phyloP scores from a whole-genome alignment of 2,797 vertebrate genomes.

The Pipistrellus pipistrellus region DNA sequence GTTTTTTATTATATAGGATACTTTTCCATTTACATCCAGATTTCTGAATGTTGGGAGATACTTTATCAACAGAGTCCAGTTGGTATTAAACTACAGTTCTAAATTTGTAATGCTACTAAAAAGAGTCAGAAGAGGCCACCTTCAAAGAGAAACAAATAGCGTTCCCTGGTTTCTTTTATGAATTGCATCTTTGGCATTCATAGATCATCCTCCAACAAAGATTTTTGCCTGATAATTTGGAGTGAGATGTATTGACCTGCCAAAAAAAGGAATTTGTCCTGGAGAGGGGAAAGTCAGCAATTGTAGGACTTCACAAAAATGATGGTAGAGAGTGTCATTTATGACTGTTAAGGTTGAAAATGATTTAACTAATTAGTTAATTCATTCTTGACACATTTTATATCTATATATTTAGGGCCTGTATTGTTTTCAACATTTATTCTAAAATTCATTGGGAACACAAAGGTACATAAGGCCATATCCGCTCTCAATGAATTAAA shows the following conservation, averaged over 20 bases:
- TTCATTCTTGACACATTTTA: not conserved
- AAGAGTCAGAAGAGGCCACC: not conserved
- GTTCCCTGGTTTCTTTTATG: not conserved
- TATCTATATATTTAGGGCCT: not conserved
- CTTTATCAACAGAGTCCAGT: not conserved
- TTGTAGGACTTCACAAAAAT: not conserved
- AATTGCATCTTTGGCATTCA: not conserved
- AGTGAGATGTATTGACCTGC: constrained; percentile 81
- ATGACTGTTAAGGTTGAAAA: not conserved
- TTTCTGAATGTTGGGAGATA: not conserved
- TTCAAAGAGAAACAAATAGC: not conserved
- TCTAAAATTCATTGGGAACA: not conserved
- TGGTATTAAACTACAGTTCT: constrained; percentile 22
- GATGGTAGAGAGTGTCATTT: not conserved
- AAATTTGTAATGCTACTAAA: not conserved
- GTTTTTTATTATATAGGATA: too few relatives aligned
- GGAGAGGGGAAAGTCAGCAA: constrained; percentile 68
- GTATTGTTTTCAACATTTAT: not conserved
- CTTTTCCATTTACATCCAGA: constrained; percentile 17
- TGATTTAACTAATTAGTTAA: not conserved
- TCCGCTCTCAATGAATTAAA: not conserved
- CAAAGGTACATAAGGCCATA: not conserved
- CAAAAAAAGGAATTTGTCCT: constrained; percentile 79
- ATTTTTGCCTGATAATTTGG: constrained; percentile 81
- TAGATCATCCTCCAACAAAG: constrained; percentile 60